Conservation (phyloP, 2,888 invertebrate genomes). For the Nomada ruficornis region DNA sequence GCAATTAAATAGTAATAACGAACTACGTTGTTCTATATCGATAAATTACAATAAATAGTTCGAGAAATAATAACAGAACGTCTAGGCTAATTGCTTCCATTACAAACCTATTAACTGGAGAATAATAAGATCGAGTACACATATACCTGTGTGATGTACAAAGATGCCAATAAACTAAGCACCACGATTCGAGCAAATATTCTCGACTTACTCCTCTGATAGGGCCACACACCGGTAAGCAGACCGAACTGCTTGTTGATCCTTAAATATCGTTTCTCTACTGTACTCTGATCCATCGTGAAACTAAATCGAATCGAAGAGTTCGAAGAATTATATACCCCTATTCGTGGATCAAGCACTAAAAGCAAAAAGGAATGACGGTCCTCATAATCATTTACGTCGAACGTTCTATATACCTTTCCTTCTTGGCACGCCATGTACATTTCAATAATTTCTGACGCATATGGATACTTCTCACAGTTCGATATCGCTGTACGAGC, state of each 20-base stretch:
- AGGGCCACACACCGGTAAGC: constrained; percentile 6
- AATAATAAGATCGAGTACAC: background rate
- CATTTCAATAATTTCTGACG: too few relatives aligned
- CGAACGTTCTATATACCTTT: too few relatives aligned
- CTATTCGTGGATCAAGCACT: too few relatives aligned
- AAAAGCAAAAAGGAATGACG: too few relatives aligned
- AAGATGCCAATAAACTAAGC: background rate
- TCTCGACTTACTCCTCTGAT: background rate
- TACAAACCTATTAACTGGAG: background rate
- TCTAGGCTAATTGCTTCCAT: too few relatives aligned
- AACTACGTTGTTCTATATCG: too few relatives aligned
- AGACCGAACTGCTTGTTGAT: constrained; percentile 1
- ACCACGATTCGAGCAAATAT: background rate
- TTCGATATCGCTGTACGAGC: too few relatives aligned
- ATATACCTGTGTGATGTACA: background rate
- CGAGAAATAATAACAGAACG: too few relatives aligned
- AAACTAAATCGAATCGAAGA: background rate
- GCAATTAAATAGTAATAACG: background rate
- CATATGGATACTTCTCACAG: too few relatives aligned
- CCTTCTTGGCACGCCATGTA: too few relatives aligned
- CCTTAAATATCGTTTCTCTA: constrained; percentile 7
- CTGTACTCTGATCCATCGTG: background rate
- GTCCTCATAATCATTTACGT: too few relatives aligned
- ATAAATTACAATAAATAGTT: too few relatives aligned
- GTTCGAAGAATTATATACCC: background rate